Percentiles rank a stretch among this genome's conserved stretches.
These are phyloP conservation scores for Macrosteles quadrilineatus DNA, from an alignment of 1,140 invertebrate genomes.

Conservation along the genomic window DNA sequence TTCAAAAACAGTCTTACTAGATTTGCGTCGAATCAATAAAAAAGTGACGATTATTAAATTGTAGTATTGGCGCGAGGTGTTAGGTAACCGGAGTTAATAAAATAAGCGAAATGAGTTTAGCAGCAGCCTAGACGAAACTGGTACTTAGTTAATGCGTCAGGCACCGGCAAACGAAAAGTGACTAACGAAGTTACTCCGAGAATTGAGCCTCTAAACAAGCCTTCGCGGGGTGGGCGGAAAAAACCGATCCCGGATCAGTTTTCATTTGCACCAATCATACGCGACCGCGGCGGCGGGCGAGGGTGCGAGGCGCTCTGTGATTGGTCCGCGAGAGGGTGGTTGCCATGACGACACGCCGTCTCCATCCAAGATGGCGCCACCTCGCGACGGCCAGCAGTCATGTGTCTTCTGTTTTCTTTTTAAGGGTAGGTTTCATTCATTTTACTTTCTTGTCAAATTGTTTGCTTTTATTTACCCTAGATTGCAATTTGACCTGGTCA, in stretches of 20 bases:
- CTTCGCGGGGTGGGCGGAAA: slow-evolving; percentile 30
- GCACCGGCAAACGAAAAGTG: slow-evolving; percentile 43
- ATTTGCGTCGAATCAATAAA: slow-evolving; percentile 16
- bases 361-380: slow-evolving; percentile 4
- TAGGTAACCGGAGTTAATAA: slow-evolving; percentile 35
- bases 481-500: slow-evolving; percentile 27
- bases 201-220: slow-evolving; percentile 40
- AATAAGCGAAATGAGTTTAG: slow-evolving; percentile 36
- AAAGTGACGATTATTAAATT: slow-evolving; percentile 34
- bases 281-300: slow-evolving; percentile 11
- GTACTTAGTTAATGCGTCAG: slow-evolving; percentile 35
- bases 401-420: slow-evolving; percentile 31
- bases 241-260: slow-evolving; percentile 31
- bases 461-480: slow-evolving; percentile 26
- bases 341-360: slow-evolving; percentile 13
- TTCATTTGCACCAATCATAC: neutral
- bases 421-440: slow-evolving; percentile 31
- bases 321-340: slow-evolving; percentile 5
- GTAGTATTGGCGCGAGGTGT: slow-evolving; percentile 30
- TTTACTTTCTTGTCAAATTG: slow-evolving; percentile 28
- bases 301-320: slow-evolving; percentile 12
- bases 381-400: neutral
- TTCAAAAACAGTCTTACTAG: slow-evolving; percentile 13
- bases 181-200: slow-evolving; percentile 44
- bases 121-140: slow-evolving; percentile 29